Evolutionary conservation across 2,113 vertebrate genomes (phyloP), one percentile per base, ranked within the genome.

Genomic region (Catharus minimus): DNA sequence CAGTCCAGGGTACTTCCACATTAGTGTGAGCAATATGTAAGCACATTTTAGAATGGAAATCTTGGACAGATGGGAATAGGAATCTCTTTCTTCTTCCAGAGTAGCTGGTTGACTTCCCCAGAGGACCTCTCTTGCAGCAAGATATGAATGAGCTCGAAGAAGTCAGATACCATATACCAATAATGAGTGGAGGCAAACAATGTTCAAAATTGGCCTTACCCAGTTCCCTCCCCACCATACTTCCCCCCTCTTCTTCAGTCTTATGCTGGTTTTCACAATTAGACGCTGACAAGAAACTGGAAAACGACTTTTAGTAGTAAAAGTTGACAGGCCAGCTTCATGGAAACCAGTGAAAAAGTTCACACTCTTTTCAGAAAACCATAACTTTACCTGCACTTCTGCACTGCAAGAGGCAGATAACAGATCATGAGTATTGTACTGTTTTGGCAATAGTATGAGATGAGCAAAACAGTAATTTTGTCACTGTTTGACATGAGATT

Each of bases 181-280:
- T 27, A 80, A 41, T 1, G 4, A 57, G 8, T 9, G 39, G 21
- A 72, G 78, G 39, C 26, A 79, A 82, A 52, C 18, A 75, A 13
- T 23, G 15, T 17, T 68, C 19, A 49, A 22, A 78, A 22, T 5
- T 1, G 3, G 24, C 65, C 28, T 78, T 84, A n/a, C n/a, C 8
- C 30, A 38, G 1, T 32, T 6, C 15, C 8, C 17, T 46, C 3
- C 10, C 5, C 12, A 5, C 5, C 7, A 15, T 3, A 22, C 16
- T 71, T 38, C 18, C 7, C 62, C 18, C 8, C 5, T 16, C 11
- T 64, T 52, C n/a, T 60, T 77, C 44, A 62, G 50, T 73, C 27
- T 74, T 14, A 27, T 2, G 2, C n/a, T 49, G 11, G 2, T 69
- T 88, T 86, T 80, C 68, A 69, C 27, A 81, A 27, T 39, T 30